Base-by-base conservation (phyloP, 37 sponge, comb jelly and placozoan species). In the Eunapius fragilis region DNA sequence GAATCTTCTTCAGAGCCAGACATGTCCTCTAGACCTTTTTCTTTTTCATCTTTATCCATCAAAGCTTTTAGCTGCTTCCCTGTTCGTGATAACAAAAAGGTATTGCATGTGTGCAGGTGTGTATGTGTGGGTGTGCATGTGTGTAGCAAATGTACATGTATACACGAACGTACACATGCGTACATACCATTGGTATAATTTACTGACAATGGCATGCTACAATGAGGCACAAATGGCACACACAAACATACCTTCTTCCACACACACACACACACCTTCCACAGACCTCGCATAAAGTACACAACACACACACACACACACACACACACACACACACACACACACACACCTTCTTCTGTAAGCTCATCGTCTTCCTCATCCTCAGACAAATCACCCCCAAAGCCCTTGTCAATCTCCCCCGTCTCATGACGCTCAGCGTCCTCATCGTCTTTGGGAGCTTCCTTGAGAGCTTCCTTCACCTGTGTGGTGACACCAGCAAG, bases 31-130 rank as follows among this genome's bases (percentile, higher is more conserved):
- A 34, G 82, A 0, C 82, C 89, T 69, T 12, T 34, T 14, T 28
- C 22, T 17, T 32, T 74, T 36, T 75, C 31, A 26, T 90, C 85
- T 75, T 89, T 95, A 71, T 86, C 83, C 73, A 95, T 89, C 70
- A 95, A 76, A 3, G 92, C 96, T 72, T 92, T 82, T 0, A 95
- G 41, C 80, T 92, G 91, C 74, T 90, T 92, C 19, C 94, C 91
- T 91, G 72, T 30, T 45, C 4, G 47, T n/a, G n/a, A n/a, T n/a
- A n/a, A n/a, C n/a, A n/a, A n/a, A n/a, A n/a, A n/a, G n/a, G n/a
- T n/a, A n/a, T n/a, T 45, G 9, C 9, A 9, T 45, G 47, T 9
- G 47, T 45, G 47, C 47, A 45, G 4, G 47, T 45, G 4, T 45
- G 47, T 45, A 45, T n/a, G n/a, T n/a, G n/a, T n/a, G n/a, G n/a